Evolutionary conservation across 2,888 invertebrate genomes (phyloP).

Genomic region (Atrina japonica): DNA sequence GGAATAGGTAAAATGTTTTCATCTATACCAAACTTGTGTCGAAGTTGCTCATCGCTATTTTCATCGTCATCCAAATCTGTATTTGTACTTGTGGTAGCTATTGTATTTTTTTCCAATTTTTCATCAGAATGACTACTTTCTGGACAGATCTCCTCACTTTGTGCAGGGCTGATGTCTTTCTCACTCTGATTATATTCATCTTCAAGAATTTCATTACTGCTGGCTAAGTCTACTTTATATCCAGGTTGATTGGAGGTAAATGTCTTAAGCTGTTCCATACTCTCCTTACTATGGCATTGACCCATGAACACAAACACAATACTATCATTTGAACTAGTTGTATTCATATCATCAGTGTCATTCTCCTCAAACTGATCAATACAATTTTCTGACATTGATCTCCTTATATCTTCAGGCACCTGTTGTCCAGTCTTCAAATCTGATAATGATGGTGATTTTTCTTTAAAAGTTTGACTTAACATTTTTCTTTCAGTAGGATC

Average conservation of each 20-base stretch:
- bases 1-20: constrained; percentile 58
- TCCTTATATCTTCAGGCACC: constrained; percentile 42
- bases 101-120: constrained; percentile 10
- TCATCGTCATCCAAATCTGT: constrained; percentile 18
- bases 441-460: constrained; percentile 56
- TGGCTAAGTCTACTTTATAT: constrained; percentile 28
- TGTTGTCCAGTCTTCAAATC: constrained; percentile 16
- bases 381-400: constrained; percentile 60
- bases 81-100: too few species aligned
- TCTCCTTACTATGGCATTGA: constrained; percentile 44
- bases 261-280: constrained; percentile 42
- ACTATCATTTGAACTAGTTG: constrained; percentile 63
- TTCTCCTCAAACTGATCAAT: constrained; percentile 56
- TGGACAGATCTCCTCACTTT: background rate
- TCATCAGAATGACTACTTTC: constrained; percentile 8
- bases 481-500: background rate
- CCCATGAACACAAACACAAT: constrained; percentile 71
- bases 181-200: constrained; percentile 14
- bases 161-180: constrained; percentile 1
- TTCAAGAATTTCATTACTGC: constrained; percentile 31
- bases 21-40: constrained; percentile 65
- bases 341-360: constrained; percentile 28
- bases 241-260: constrained; percentile 34
- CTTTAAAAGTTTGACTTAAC: constrained; percentile 23
- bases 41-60: constrained; percentile 53